Evolutionary conservation across 2,113 vertebrate species (phyloP), one percentile per base, ranked within the genome.

Genomic region (Eptatretus burgeri): DNA sequence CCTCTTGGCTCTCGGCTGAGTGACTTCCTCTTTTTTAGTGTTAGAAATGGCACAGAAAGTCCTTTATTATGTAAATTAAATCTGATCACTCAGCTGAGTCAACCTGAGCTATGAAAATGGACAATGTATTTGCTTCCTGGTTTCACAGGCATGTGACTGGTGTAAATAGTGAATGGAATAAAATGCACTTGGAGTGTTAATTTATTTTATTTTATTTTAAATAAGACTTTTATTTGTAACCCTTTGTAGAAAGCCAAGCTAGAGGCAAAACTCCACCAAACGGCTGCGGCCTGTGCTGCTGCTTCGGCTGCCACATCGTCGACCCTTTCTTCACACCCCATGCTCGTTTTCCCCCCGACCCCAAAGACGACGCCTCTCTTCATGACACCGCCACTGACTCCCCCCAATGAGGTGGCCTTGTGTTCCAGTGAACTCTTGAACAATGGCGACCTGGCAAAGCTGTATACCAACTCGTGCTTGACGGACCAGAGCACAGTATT

Each of bases 311-410:
- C 86, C 75, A 86, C 85, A 77, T 85, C 87, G 14, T 82, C 91
- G 81, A 80, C 86, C 82, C 85, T 87, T 69, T 93, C 87, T 74
- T 71, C 84, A 52, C 56, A n/a, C 56, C 56, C 19, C 56, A 60
- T 60, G 56, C 19, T 19, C 62, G 89, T 95, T 69, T 94, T 96
- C 75, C 91, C 91, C 9, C 89, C 91, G 2, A 98, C 91, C 51
- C 91, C 91, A 62, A 98, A 98, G 77, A 98, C 91, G 69, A 98
- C 91, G 5, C 89, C 91, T 17, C 79, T 98, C 8, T 98, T 98
- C 73, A 98, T 98, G 91, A 98, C 91, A 63, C 89, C 91, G 13
- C 91, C 91, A 65, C 81, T 98, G 64, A 98, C 91, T 1, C 91
- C 91, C 1, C 91, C 91, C 63, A 98, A 95, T 49, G 91, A 98